Percentiles rank a stretch among this genome's conserved stretches.
These are phyloP conservation scores for Ctenopoma kingsleyae DNA, from an alignment of 2,797 vertebrate species.

Conservation along the genomic window DNA sequence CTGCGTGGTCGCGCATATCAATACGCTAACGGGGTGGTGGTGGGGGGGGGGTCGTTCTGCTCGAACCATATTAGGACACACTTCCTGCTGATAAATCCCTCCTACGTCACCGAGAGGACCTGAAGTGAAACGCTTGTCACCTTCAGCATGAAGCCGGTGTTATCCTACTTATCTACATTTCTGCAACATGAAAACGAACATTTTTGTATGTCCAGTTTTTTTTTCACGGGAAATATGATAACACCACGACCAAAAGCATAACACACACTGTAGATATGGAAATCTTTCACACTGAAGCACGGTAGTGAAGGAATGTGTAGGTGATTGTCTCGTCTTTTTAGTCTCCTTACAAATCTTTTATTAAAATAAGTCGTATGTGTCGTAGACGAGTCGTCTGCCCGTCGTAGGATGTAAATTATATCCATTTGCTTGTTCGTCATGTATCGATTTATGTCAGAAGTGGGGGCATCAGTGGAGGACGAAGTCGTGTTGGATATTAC, in stretches of 20 bases:
- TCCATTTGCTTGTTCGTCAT: background rate
- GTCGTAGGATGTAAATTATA: background rate
- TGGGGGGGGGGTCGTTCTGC: conserved; percentile 56
- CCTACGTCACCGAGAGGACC: conserved; percentile 52
- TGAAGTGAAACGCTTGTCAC: conserved; percentile 26
- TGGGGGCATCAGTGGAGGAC: conserved; percentile 31
- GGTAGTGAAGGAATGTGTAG: background rate
- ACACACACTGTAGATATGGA: no score
- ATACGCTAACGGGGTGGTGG: conserved; percentile 13
- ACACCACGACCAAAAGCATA: background rate
- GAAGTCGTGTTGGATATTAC: conserved; percentile 29
- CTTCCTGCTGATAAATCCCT: conserved; percentile 59
- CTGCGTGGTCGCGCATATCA: conserved; percentile 66
- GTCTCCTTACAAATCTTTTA: no score
- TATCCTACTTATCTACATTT: background rate
- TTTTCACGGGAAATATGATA: background rate
- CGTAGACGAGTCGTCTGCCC: background rate
- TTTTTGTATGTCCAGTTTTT: background rate
- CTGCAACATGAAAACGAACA: background rate
- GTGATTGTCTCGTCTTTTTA: no score
- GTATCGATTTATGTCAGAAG: conserved; percentile 2
- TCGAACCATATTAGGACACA: conserved; percentile 79
- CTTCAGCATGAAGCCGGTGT: conserved; percentile 18
- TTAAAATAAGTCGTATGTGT: background rate
- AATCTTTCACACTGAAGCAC: background rate